A percentile compares a stretch with the other conserved stretches of the same genome.
Evolutionary conservation across 37 sponge, comb jelly and placozoan species (phyloP).

Genomic region (Ephydatia muelleri): DNA sequence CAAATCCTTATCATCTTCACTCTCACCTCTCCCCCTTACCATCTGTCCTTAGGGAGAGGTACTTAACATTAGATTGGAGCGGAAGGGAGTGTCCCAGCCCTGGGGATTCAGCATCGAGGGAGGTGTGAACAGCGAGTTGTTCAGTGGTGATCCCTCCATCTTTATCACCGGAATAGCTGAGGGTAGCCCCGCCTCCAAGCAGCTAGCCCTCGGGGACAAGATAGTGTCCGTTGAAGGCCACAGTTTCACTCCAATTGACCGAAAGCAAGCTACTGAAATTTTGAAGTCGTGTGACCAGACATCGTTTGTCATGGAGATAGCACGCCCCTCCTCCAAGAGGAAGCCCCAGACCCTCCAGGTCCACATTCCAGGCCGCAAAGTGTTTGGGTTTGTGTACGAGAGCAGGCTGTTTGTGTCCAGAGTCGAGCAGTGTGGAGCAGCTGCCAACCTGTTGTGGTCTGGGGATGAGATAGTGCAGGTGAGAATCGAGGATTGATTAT

Average conservation of each 20-base stretch:
- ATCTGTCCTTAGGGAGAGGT: no score
- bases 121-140: slow-evolving; percentile 30
- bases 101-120: slow-evolving; percentile 71
- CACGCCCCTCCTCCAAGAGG: slow-evolving; percentile 4
- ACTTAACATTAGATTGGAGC: slow-evolving; percentile 12
- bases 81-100: slow-evolving; percentile 11
- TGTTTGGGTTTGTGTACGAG: slow-evolving; percentile 50
- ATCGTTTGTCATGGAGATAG: slow-evolving; percentile 37
- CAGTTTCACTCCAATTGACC: slow-evolving; percentile 9
- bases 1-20: no score
- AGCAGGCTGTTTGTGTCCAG: slow-evolving; percentile 33
- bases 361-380: slow-evolving; percentile 40
- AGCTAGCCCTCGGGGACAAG: slow-evolving; percentile 43
- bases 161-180: slow-evolving; percentile 49
- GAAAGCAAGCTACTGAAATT: slow-evolving; percentile 39
- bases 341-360: slow-evolving; percentile 38
- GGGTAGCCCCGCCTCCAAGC: slow-evolving; percentile 22
- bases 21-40: no score
- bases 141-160: slow-evolving; percentile 44
- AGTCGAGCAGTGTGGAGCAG: slow-evolving; percentile 14
- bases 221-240: slow-evolving; percentile 12
- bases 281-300: slow-evolving; percentile 51
- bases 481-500: neutral
- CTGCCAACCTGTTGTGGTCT: slow-evolving; percentile 6
- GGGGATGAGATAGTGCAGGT: slow-evolving; percentile 62